Base-by-base conservation (phyloP, 2,888 invertebrate species). In the Cosmia pyralina region DNA sequence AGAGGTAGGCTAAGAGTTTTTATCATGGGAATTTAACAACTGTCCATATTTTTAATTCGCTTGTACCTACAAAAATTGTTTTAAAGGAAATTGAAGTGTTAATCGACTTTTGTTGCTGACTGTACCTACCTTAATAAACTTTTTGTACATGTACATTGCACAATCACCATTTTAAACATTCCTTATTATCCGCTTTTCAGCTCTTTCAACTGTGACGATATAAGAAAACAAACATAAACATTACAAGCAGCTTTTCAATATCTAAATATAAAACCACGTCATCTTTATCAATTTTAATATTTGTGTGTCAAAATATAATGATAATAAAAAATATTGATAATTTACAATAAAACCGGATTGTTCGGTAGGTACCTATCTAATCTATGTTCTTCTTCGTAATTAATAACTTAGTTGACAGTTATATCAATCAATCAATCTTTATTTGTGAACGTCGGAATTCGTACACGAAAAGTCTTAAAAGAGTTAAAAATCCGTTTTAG, bases 251-350 rank as follows among this genome's bases (percentile, higher is more conserved):
- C 15, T 76, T 34, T 57, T 67, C 15, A 34, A 28, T 53, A 19
- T 55, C 28, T 19, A 64, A 55, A 64, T n/a, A 48, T n/a, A 48
- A 41, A 57, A 34, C 15, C 3, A 15, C 6, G 57, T 50, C 76
- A 76, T 22, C 8, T 22, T 76, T 50, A 77, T 73, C 58, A 58
- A 50, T 58, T 44, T 17, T 50, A 68, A 67, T 34, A 65, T n/a
- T n/a, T 50, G 55, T 64, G 19, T 57, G 73, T 76, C 50, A 67
- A 50, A 75, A 44, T 50, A 72, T 59, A 44, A 69, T 44, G 48
- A 64, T 38, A 11, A 64, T 28, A 68, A 64, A 34, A 22, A 69
- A 22, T 28, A 28, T 48, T 63, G 19, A 19, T 28, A 28, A 63
- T 63, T 48, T 48, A 8, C 28, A 28, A 13, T 19, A 28, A 15